Percentiles rank a stretch among this genome's conserved stretches.
phyloP scores from a whole-genome alignment of 2,888 invertebrate genomes.

The Gisinianus flammeolus region DNA sequence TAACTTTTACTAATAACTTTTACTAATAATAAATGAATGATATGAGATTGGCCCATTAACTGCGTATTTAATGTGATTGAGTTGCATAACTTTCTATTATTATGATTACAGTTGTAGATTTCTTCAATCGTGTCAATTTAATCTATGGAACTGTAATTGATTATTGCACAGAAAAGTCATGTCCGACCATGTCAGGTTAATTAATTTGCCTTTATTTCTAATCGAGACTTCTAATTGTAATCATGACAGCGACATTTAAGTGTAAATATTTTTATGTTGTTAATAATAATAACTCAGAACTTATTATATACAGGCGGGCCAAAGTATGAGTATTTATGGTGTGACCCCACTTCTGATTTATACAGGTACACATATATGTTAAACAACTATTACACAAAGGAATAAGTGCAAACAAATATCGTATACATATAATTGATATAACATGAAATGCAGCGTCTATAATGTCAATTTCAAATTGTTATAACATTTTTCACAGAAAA shows the following conservation, averaged over 20 bases:
- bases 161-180: conserved; percentile 80
- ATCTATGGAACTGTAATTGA: conserved; percentile 89
- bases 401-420: too few species aligned
- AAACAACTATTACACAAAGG: too few species aligned
- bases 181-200: conserved; percentile 92
- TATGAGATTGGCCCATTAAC: background rate
- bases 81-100: conserved; percentile 40
- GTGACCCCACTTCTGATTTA: conserved; percentile 68
- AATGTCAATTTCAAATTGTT: too few species aligned
- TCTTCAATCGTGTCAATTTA: conserved; percentile 90
- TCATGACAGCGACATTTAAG: too few species aligned
- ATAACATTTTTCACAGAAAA: conserved; percentile 68
- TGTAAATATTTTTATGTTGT: too few species aligned
- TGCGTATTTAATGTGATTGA: background rate
- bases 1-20: too few species aligned
- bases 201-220: too few species aligned
- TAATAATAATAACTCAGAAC: too few species aligned
- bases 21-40: background rate
- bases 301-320: too few species aligned
- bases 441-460: too few species aligned
- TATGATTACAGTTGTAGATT: conserved; percentile 87
- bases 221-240: too few species aligned
- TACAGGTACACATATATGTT: conserved; percentile 63
- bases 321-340: conserved; percentile 89
- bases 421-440: too few species aligned